Evolutionary conservation across 2,888 invertebrate genomes (phyloP), one percentile per base, ranked within the genome.

Genomic region (Zaprionus obscuricornis): DNA sequence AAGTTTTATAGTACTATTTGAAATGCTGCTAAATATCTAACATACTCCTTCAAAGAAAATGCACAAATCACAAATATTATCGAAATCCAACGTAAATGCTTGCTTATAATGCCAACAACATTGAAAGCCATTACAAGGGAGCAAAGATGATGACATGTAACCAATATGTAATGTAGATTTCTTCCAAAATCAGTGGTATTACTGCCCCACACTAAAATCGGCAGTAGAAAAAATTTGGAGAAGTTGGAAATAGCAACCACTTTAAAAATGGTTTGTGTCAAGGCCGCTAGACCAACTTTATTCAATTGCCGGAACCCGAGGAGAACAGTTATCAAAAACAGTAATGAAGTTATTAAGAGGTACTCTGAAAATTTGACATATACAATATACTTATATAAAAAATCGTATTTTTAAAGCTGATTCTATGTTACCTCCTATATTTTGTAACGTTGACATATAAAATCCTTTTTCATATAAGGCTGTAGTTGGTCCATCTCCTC

Each of bases 91-190:
- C 60, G 65, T 18, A 72, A 66, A 3, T 68, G 66, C 7, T 60
- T 71, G 1, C 63, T 58, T 20, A 74, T 74, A 1, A 77, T 81
- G 7, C 66, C 67, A 1, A 75, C 65, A 2, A 66, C 94, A 73
- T 93, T 92, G 81, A 94, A 93, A 0, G 94, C 92, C 57, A 93
- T 92, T 22, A 93, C 89, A 58, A 93, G 92, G 1, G 94, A 93
- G 6, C 94, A 91, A 13, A 93, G 91, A 47, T 93, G 93, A 81
- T 95, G 95, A 0, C 92, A 90, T 54, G 92, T 92, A 1, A 95
- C 94, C 1, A 95, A 91, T 5, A 90, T 68, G 62, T 92, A 91
- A 84, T 94, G 94, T 7, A 92, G 76, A 4, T 88, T 88, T 3
- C 86, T 76, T 2, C 89, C 90, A 14, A 89, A 74, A 13, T 88